Evolutionary conservation across 2,113 vertebrate species (phyloP).

Genomic region (Gulo gulo): DNA sequence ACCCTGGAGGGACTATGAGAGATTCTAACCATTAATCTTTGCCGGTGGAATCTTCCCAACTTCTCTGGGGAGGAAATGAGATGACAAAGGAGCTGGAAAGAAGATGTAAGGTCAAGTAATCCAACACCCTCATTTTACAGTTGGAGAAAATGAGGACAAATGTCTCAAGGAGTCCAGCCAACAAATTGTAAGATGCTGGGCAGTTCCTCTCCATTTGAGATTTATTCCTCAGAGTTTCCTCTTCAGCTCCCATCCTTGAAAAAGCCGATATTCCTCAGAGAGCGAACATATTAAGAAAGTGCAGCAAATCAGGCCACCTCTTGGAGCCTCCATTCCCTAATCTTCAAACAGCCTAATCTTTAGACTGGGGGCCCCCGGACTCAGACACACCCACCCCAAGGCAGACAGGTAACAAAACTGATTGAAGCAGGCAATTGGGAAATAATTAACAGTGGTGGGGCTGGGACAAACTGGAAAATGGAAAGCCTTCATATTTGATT

Average conservation of each 20-base stretch:
- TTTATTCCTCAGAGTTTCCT: not conserved
- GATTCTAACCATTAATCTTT: not conserved
- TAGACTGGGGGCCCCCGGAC: not conserved
- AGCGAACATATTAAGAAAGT: not conserved
- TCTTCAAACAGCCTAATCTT: not conserved
- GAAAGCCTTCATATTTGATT: not conserved
- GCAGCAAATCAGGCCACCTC: not conserved
- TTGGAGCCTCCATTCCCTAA: not conserved
- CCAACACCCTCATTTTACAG: not conserved
- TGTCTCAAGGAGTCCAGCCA: not conserved
- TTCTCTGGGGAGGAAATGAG: not conserved
- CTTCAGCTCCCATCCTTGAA: not conserved
- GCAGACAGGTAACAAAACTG: not conserved
- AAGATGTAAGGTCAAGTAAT: not conserved
- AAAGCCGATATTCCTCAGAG: not conserved
- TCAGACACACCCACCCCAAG: not conserved
- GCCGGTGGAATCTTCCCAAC: not conserved
- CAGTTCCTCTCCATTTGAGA: not conserved
- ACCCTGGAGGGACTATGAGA: not conserved
- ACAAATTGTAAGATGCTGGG: not conserved
- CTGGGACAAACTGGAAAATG: not conserved
- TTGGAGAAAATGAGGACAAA: not conserved
- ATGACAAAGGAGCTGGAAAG: not conserved
- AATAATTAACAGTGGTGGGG: not conserved
- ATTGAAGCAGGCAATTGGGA: not conserved